phyloP scores from a whole-genome alignment of 2,888 invertebrate species.

The Eupeodes latifasciatus region DNA sequence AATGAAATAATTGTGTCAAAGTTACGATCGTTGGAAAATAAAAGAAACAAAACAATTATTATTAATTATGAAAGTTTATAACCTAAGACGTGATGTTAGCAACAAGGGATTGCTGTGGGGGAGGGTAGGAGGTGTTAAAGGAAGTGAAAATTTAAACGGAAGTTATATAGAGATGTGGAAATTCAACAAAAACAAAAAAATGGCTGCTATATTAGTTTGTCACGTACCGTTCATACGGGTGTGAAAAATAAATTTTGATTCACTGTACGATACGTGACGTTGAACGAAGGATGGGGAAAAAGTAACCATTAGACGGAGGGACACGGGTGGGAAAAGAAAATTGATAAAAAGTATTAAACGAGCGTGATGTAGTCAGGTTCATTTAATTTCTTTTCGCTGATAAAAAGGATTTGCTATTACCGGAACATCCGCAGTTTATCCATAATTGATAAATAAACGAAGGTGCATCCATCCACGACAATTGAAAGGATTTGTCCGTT shows the following conservation, averaged over 20 bases:
- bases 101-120: neutral
- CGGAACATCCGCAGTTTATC: neutral
- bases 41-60: constrained; percentile 24
- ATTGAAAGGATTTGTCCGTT: neutral
- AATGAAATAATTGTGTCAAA: constrained; percentile 5
- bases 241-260: constrained; percentile 19
- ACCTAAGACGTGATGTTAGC: neutral
- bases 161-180: constrained; percentile 7
- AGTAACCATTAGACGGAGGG: neutral
- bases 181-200: too few species aligned
- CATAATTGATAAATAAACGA: neutral
- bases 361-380: neutral
- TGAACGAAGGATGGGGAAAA: neutral
- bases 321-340: neutral
- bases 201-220: neutral
- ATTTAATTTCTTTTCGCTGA: neutral
- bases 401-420: neutral
- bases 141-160: neutral
- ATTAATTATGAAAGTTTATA: constrained; percentile 16
- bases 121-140: too few species aligned
- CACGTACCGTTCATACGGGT: constrained; percentile 13
- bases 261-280: neutral
- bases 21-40: neutral
- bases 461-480: neutral
- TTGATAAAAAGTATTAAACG: neutral